Evolutionary conservation across 2,888 invertebrate genomes (phyloP).

Genomic region (Pharmacophagus antenor): DNA sequence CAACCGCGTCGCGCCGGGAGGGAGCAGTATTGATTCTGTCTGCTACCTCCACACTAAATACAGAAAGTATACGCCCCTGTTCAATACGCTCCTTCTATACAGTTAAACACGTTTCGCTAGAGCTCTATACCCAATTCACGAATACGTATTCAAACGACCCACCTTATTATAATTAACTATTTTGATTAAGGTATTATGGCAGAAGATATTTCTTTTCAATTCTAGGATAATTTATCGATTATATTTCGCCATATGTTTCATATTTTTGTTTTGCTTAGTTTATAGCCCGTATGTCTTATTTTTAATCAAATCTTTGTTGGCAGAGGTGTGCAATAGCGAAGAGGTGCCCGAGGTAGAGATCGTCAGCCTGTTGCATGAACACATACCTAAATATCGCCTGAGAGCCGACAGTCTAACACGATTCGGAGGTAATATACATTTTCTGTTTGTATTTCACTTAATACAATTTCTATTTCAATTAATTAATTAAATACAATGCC

Average conservation of each 20-base stretch:
- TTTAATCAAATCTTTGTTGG: constrained; percentile 48
- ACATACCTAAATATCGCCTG: constrained; percentile 95
- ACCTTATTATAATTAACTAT: constrained; percentile 52
- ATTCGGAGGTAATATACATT: constrained; percentile 88
- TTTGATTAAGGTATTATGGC: constrained; percentile 37
- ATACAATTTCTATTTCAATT: no score
- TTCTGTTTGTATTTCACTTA: neutral
- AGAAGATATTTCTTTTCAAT: constrained; percentile 37
- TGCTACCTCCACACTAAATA: constrained; percentile 62
- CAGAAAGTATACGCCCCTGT: constrained; percentile 53
- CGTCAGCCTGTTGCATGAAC: constrained; percentile 95
- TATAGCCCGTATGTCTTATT: neutral
- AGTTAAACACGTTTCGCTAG: constrained; percentile 46
- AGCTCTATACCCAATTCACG: constrained; percentile 58
- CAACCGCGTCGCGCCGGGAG: constrained; percentile 47
- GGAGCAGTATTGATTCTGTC: constrained; percentile 71
- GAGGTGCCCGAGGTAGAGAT: constrained; percentile 97
- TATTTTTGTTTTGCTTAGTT: constrained; percentile 1
- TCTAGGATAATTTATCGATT: neutral
- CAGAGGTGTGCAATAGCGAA: constrained; percentile 96
- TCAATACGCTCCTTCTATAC: constrained; percentile 40
- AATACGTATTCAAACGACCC: constrained; percentile 52
- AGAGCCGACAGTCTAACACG: constrained; percentile 96
- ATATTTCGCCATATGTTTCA: neutral
- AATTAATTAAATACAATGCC: no score